phyloP scores from a whole-genome alignment of 2,113 vertebrate species.

The Platichthys flesus region DNA sequence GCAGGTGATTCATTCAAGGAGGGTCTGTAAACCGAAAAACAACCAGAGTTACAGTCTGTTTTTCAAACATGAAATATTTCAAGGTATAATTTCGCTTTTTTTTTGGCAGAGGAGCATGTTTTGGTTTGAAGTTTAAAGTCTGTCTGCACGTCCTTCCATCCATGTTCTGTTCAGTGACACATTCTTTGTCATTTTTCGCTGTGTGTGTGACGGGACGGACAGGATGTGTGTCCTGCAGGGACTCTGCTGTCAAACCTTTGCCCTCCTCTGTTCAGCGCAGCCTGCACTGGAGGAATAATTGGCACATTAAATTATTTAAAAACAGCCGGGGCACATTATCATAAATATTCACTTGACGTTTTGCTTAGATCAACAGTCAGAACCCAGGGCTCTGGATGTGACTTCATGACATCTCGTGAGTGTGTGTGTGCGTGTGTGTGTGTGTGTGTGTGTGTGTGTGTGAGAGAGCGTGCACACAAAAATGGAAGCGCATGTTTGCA shows the following conservation, averaged over 20 bases:
- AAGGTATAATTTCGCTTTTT: background rate
- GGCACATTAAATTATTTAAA: constrained; percentile 75
- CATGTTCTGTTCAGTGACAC: background rate
- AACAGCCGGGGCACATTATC: constrained; percentile 69
- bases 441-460: background rate
- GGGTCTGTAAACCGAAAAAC: background rate
- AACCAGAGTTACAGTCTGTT: background rate
- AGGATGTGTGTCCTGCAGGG: constrained; percentile 43
- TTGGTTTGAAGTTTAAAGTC: background rate
- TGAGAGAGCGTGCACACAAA: background rate
- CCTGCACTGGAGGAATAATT: constrained; percentile 70
- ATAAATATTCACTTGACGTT: constrained; percentile 76
- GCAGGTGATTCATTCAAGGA: background rate
- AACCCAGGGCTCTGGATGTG: constrained; percentile 52
- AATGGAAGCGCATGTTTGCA: constrained; percentile 8
- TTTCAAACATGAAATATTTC: background rate
- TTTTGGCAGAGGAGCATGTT: background rate
- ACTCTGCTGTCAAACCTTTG: constrained; percentile 64
- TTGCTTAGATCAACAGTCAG: constrained; percentile 75
- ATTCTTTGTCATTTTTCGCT: constrained; percentile 19
- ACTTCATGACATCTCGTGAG: constrained; percentile 46
- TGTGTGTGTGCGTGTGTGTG: background rate
- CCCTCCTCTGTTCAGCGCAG: constrained; percentile 52
- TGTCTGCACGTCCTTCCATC: background rate
- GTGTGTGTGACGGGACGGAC: constrained; percentile 18